A percentile compares a stretch with the other conserved stretches of the same genome.
Conservation (phyloP, 2,888 invertebrate species). For the Megalurothrips usitatus region DNA sequence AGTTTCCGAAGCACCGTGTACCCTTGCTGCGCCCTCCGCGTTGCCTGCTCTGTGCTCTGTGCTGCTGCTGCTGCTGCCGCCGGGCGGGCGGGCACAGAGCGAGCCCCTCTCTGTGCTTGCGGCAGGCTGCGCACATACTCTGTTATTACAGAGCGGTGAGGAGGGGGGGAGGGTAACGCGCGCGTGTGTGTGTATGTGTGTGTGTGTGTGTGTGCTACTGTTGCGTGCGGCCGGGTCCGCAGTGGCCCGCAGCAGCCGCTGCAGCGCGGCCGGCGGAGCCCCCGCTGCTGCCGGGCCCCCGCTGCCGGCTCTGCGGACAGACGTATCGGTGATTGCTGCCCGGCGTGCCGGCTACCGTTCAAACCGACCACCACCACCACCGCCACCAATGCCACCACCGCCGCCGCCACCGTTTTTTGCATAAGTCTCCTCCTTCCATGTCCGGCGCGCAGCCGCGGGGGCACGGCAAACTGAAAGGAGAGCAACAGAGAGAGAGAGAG, state of each 20-base stretch:
- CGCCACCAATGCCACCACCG: too few species aligned
- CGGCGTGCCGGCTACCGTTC: slow-evolving; percentile 5
- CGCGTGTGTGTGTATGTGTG: not conserved
- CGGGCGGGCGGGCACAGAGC: too few species aligned
- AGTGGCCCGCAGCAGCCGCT: not conserved
- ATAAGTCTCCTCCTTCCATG: not conserved
- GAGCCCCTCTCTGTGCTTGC: too few species aligned
- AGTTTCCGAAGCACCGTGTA: too few species aligned
- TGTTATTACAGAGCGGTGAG: slow-evolving; percentile 15
- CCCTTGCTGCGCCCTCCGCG: too few species aligned
- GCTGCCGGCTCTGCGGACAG: not conserved
- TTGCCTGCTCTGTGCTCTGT: too few species aligned
- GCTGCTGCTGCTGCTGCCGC: too few species aligned
- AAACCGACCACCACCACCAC: too few species aligned
- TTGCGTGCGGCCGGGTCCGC: not conserved
- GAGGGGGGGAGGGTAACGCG: not conserved
- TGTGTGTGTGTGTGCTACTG: slow-evolving; percentile 22
- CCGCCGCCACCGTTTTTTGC: slow-evolving; percentile 26
- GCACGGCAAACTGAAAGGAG: not conserved
- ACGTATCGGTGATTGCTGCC: not conserved
- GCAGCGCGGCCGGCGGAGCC: too few species aligned
- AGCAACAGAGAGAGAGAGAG: too few species aligned
- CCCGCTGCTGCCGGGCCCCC: not conserved
- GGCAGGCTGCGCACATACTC: not conserved
- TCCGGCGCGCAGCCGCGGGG: not conserved